Evolutionary conservation across 1,140 invertebrate species (phyloP), one percentile per base, ranked within the genome.

Genomic region (Saccostrea cuccullata): DNA sequence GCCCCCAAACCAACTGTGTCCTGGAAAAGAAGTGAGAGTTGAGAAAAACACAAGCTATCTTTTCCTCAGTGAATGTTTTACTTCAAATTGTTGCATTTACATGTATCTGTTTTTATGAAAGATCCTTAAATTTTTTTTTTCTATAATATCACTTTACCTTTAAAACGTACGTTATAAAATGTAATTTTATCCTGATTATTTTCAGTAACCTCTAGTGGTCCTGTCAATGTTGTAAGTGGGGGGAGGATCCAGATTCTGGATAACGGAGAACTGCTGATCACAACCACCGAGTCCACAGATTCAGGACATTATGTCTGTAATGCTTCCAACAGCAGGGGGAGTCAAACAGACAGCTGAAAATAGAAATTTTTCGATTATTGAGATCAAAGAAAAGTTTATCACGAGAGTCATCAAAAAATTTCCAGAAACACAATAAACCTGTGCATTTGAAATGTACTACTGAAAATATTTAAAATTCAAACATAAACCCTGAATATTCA

Each of bases 1-100:
- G 98, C 98, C 2, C 98, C 98, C 20, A 96, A 96, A 89, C 98
- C 98, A 2, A 98, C 97, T 92, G 96, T 97, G n/a, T 97, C 97
- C 11, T 99, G 98, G 98, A 97, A 82, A 60, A 92, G 90, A 93
- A 91, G 92, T 93, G 82, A 84, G 90, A 94, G 40, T 47, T 6
- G 6, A 47, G n/a, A 47, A 6, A 47, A 17, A n/a, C n/a, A 58
- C 11, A 26, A 30, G 60, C 13, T 86, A 17, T 40, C 8, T 67
- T 67, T 85, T 26, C 55, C 73, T 86, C 4, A 36, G 26, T 40
- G 23, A 77, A 36, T 15, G 5, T 36, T 77, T 47, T 47, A 47
- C 40, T 47, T 47, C 6, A 6, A 47, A 47, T 47, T 47, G 40
- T 47, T 3, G 6, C 6, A n/a, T n/a, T n/a, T n/a, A n/a, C n/a